These are phyloP conservation scores for Galaxias olidus DNA, from an alignment of 2,797 vertebrate genomes.

Conservation along the genomic window DNA sequence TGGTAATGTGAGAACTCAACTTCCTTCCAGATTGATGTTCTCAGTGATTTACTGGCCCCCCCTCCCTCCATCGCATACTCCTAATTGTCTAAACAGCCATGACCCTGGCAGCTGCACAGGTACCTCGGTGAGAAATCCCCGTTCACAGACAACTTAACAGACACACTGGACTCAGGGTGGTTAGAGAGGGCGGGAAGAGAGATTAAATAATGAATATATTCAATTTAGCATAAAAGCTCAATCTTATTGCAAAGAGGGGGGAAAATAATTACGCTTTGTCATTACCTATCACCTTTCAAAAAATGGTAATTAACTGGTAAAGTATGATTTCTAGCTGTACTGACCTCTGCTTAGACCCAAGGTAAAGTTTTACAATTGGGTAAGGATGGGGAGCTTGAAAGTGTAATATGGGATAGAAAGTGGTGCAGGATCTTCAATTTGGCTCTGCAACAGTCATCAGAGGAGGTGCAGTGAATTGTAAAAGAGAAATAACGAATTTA, in stretches of 20 bases:
- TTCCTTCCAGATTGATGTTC: conserved; percentile 70
- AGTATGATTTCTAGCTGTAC: not conserved
- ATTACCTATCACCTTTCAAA: no score
- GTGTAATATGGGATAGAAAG: conserved; percentile 53
- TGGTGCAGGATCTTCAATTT: conserved; percentile 45
- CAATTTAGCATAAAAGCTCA: no score
- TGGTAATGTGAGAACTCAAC: conserved; percentile 69
- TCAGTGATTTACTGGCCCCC: conserved; percentile 59
- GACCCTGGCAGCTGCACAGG: conserved; percentile 73
- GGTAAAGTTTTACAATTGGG: conserved; percentile 19
- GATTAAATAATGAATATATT: not conserved
- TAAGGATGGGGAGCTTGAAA: conserved; percentile 60
- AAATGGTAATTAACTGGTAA: not conserved
- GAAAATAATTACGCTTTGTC: not conserved
- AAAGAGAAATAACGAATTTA: conserved; percentile 81
- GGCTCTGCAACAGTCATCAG: conserved; percentile 69
- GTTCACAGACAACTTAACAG: conserved; percentile 39
- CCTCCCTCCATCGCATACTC: conserved; percentile 47
- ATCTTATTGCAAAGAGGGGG: not conserved
- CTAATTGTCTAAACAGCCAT: conserved; percentile 69
- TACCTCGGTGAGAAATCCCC: conserved; percentile 38
- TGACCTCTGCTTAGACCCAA: no score
- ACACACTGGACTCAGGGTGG: conserved; percentile 18
- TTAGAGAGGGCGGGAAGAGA: conserved; percentile 1
- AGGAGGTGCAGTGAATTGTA: conserved; percentile 73